Base-by-base conservation (phyloP, 2,797 vertebrate species). In the Lerista edwardsae region DNA sequence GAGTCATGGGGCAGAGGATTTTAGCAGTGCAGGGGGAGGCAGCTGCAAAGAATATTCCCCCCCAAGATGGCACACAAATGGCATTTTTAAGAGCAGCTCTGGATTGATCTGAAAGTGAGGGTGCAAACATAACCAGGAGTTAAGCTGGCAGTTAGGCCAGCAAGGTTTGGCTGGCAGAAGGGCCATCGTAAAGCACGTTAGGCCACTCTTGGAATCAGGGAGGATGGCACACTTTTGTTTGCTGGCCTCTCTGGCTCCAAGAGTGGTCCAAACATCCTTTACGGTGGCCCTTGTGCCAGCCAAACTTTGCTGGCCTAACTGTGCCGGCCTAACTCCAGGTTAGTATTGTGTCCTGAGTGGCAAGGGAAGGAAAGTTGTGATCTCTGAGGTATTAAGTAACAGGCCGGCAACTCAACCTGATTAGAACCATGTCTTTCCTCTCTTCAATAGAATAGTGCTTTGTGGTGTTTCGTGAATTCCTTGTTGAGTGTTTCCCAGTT, bases 401-500 rank as follows among this genome's bases (percentile, higher is more conserved):
- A 6, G 83, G 55, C 89, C 91, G 88, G 79, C 86, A 84, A 87
- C 86, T 90, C 64, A 81, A 79, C 51, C 23, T 79, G 31, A 85
- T 82, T 72, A 82, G 55, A 93, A 90, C 6, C 1, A 1, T 27
- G 29, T 75, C 80, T 90, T 64, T 86, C 9, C 31, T 76, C 79
- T 89, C 8, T 79, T 36, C 83, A 79, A 17, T 27, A 73, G 19
- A 73, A 25, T 80, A 72, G 74, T 93, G 75, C 90, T 84, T 86
- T 72, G 86, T 86, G 90, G 76, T 84, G 90, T 84, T 93, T 92
- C 81, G 91, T 75, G 88, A 86, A 17, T 92, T 94, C 92, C 93
- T 92, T 96, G 94, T 94, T 92, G 93, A 92, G 89, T 94, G 84
- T 84, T 91, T 94, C 94, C 94, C 94, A 93, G 92, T 90, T 95